Evolutionary conservation across 2,888 invertebrate species (phyloP).

Genomic region (Lomographa bimaculata): DNA sequence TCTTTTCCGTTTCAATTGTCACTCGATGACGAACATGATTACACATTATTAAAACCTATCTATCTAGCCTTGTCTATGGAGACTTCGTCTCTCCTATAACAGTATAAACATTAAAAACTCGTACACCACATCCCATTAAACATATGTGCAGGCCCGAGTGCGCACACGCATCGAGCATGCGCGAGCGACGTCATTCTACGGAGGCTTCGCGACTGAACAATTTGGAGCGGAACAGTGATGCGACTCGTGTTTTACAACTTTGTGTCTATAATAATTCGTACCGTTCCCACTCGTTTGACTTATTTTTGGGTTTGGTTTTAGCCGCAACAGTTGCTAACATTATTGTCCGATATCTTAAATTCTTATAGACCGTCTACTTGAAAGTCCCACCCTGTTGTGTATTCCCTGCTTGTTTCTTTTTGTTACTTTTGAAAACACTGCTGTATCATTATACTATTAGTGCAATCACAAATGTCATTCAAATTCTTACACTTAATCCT

Average conservation of each 20-base stretch:
- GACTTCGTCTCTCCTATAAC: slow-evolving; percentile 75
- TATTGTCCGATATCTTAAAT: slow-evolving; percentile 80
- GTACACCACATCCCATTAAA: slow-evolving; percentile 48
- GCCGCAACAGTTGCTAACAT: slow-evolving; percentile 61
- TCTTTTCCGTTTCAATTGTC: slow-evolving; percentile 82
- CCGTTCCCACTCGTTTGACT: slow-evolving; percentile 34
- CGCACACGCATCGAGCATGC: slow-evolving; percentile 22
- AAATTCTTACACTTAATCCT: slow-evolving; percentile 20
- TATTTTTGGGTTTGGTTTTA: slow-evolving; percentile 36
- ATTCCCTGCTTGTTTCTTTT: slow-evolving; percentile 52
- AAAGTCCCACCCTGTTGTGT: slow-evolving; percentile 68
- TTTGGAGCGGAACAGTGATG: slow-evolving; percentile 32
- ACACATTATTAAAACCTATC: slow-evolving; percentile 74
- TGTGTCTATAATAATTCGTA: slow-evolving; percentile 10
- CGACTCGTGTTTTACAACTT: slow-evolving; percentile 13
- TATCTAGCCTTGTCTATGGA: slow-evolving; percentile 80
- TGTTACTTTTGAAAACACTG: slow-evolving; percentile 22
- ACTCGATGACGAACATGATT: slow-evolving; percentile 74
- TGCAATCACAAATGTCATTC: slow-evolving; percentile 16
- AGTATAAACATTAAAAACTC: slow-evolving; percentile 73
- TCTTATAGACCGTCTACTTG: slow-evolving; percentile 62
- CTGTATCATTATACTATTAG: slow-evolving; percentile 8
- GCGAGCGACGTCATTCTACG: slow-evolving; percentile 26
- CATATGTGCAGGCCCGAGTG: slow-evolving; percentile 34
- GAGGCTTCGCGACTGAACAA: slow-evolving; percentile 30